Percentiles rank a stretch among this genome's conserved stretches.
phyloP scores from a whole-genome alignment of 1,140 invertebrate species.

The Orchesella cincta region DNA sequence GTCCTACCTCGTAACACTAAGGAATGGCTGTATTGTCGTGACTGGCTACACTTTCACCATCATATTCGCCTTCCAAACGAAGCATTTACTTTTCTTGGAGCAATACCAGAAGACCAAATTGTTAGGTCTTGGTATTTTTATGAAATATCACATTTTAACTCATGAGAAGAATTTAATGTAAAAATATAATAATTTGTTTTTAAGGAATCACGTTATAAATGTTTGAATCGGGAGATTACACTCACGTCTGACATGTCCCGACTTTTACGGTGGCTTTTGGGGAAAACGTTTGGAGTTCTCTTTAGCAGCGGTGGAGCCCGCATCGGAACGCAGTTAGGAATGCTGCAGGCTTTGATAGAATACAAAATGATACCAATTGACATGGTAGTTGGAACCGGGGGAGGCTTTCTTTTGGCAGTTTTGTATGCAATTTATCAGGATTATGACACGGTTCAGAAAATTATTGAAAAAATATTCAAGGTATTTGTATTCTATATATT shows the following conservation, averaged over 20 bases:
- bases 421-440: slow-evolving; percentile 22
- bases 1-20: slow-evolving; percentile 5
- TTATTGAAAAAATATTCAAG: slow-evolving; percentile 3
- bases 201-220: neutral
- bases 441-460: neutral
- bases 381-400: slow-evolving; percentile 17
- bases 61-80: neutral
- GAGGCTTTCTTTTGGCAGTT: neutral
- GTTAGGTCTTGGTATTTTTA: neutral
- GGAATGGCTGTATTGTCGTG: slow-evolving; percentile 10
- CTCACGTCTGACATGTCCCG: slow-evolving; percentile 1
- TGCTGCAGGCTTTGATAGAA: slow-evolving; percentile 3
- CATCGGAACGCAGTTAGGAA: slow-evolving; percentile 11
- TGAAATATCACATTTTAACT: neutral
- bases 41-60: slow-evolving; percentile 22
- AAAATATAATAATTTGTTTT: neutral
- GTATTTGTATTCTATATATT: no score
- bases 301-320: slow-evolving; percentile 24
- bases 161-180: neutral
- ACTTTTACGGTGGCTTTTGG: neutral
- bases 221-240: neutral
- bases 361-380: slow-evolving; percentile 13
- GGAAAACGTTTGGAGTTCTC: slow-evolving; percentile 1
- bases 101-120: slow-evolving; percentile 4
- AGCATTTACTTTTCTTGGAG: neutral